phyloP scores from a whole-genome alignment of 2,888 invertebrate genomes.

The Dromius quadrimaculatus region DNA sequence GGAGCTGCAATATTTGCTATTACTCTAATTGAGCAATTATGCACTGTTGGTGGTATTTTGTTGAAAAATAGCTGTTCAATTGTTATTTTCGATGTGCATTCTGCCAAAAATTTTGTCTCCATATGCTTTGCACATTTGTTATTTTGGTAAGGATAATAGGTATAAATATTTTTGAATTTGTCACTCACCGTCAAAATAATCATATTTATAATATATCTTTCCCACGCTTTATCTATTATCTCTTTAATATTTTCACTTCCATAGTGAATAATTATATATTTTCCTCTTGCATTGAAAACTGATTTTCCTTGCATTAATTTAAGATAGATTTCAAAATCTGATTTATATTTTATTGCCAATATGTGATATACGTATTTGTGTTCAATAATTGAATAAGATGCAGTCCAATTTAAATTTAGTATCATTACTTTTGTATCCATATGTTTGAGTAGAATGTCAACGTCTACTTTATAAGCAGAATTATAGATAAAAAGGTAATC shows the following conservation, averaged over 20 bases:
- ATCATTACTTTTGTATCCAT: background rate
- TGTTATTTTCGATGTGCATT: background rate
- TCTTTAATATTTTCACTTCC: slow-evolving; percentile 10
- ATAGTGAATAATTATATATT: slow-evolving; percentile 11
- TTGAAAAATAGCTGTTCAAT: slow-evolving; percentile 13
- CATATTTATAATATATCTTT: slow-evolving; percentile 17
- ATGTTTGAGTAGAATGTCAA: background rate
- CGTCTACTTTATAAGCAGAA: background rate
- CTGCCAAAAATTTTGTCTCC: background rate
- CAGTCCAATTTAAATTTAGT: background rate
- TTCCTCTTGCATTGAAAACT: slow-evolving; percentile 10
- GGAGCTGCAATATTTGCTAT: slow-evolving; percentile 8
- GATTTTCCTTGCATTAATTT: slow-evolving; percentile 1
- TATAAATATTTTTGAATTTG: background rate
- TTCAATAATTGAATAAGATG: background rate
- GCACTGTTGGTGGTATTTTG: slow-evolving; percentile 19
- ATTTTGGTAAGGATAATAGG: slow-evolving; percentile 27
- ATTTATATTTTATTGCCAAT: slow-evolving; percentile 10
- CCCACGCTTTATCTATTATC: slow-evolving; percentile 6
- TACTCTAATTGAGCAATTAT: slow-evolving; percentile 7
- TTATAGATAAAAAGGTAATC: slow-evolving; percentile 10
- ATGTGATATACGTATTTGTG: background rate
- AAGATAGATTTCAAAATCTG: slow-evolving; percentile 8
- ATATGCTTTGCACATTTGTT: slow-evolving; percentile 15
- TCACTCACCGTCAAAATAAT: background rate